Base-by-base conservation (phyloP, 2,797 vertebrate genomes). In the Neosilurus hyrtlii region DNA sequence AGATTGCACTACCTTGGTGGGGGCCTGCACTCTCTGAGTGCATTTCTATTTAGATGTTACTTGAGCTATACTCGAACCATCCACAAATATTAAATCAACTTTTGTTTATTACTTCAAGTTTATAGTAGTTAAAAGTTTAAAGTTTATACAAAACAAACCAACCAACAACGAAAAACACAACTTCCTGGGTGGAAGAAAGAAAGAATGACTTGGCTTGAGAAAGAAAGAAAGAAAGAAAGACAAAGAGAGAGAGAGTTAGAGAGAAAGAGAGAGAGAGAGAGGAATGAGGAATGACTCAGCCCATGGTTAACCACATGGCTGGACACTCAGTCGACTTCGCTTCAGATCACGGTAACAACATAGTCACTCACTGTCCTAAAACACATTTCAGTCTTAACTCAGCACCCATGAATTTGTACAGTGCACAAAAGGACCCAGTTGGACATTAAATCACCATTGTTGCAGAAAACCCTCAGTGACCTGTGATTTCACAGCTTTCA, bases 281-380 rank as follows among this genome's bases (percentile, higher is more conserved):
- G 3, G 8, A 14, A 16, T 12, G n/a, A 61, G 59, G 22, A 14
- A 82, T 85, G 87, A 85, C 80, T 86, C 82, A 85, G 82, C 83
- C 62, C 49, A 3, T 68, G 51, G 49, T 24, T 52, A 59, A 56
- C 59, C 62, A 24, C 22, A n/a, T 22, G 35, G 11, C 30, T 43
- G 73, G 30, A 37, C 72, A 75, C 11, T 37, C 20, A 59, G 9
- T 26, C 30, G 22, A 35, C 72, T 30, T 49, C 18, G 15, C 24
- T 20, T 26, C 16, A 72, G 52, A 26, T 74, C 24, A 12, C 49
- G 37, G 7, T 71, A 22, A 14, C 37, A 70, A 22, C 37, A n/a
- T 49, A 68, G 35, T 43, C 7, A 7, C 14, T 37, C 65, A 18
- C 26, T 8, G 30, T 24, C 12, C 11, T 7, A 49, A 70, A 72